Base-by-base conservation (phyloP, 1,140 invertebrate species). In the Meteorus sp. region DNA sequence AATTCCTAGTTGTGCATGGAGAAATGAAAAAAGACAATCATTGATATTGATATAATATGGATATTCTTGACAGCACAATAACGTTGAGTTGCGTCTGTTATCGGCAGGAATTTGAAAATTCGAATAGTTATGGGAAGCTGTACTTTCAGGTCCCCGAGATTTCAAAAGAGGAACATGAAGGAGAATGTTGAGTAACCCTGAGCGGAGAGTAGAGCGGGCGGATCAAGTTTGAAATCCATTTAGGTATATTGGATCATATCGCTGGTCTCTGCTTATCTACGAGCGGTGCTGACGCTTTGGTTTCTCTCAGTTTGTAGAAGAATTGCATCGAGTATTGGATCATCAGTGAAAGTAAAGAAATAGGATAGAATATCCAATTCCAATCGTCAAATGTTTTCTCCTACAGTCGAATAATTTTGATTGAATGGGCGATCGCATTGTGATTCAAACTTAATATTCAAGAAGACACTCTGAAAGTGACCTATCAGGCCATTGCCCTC, bases 161-260 rank as follows among this genome's bases (percentile, higher is more conserved):
- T n/a, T n/a, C n/a, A n/a, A n/a, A n/a, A n/a, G n/a, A n/a, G n/a
- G n/a, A n/a, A n/a, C n/a, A n/a, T n/a, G n/a, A n/a, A n/a, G n/a
- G n/a, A n/a, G n/a, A n/a, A n/a, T n/a, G n/a, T n/a, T n/a, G n/a
- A n/a, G n/a, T n/a, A n/a, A n/a, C n/a, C n/a, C n/a, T n/a, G n/a
- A n/a, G n/a, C n/a, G n/a, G n/a, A n/a, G n/a, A n/a, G n/a, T n/a
- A n/a, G n/a, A n/a, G n/a, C n/a, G n/a, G n/a, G n/a, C n/a, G n/a
- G n/a, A n/a, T n/a, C 61, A 56, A 51, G 61, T 58, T 55, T 22
- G 23, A 62, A 70, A 70, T 68, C 66, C 66, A 52, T 64, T 70
- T 70, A 70, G 60, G 61, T 35, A 65, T 70, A 70, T 70, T 70
- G 64, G 66, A 70, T 70, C 62, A 56, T 45, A 15, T 2, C n/a